These are phyloP conservation scores for Aegithalos caudatus DNA, from an alignment of 2,113 vertebrate species.

Conservation along the genomic window DNA sequence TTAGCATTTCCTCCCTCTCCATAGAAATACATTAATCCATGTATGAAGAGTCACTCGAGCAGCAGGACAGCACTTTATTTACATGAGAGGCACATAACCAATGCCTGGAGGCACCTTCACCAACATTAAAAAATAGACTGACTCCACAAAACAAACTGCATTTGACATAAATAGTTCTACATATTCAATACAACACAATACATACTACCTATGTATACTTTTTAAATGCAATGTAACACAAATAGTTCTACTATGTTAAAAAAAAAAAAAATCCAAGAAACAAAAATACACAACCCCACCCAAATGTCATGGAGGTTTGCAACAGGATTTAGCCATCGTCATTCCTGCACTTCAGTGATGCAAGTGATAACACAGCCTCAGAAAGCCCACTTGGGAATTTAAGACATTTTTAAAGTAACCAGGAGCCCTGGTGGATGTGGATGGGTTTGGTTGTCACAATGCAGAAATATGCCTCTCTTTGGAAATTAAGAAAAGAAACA, in stretches of 20 bases:
- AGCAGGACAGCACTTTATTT: not conserved
- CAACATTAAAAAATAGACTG: not conserved
- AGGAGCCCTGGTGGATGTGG: not conserved
- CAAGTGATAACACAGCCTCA: not conserved
- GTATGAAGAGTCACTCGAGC: not conserved
- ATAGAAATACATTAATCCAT: not conserved
- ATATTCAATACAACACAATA: not conserved
- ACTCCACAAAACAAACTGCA: not conserved
- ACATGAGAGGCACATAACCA: not conserved
- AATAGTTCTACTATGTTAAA: not conserved
- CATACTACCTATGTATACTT: no score
- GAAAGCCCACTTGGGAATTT: not conserved
- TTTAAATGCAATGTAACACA: not conserved
- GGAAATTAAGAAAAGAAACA: not conserved
- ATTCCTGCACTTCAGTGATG: not conserved
- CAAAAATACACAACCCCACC: rapidly evolving
- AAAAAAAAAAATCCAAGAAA: not conserved
- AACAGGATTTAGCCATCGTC: rapidly evolving
- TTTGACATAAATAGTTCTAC: not conserved
- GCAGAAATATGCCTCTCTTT: not conserved
- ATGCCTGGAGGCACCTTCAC: not conserved
- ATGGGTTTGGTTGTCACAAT: not conserved
- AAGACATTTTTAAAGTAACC: not conserved
- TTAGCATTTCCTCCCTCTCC: not conserved
- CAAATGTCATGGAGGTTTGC: not conserved